phyloP scores from a whole-genome alignment of 2,797 vertebrate species.

The Catharus ustulatus region DNA sequence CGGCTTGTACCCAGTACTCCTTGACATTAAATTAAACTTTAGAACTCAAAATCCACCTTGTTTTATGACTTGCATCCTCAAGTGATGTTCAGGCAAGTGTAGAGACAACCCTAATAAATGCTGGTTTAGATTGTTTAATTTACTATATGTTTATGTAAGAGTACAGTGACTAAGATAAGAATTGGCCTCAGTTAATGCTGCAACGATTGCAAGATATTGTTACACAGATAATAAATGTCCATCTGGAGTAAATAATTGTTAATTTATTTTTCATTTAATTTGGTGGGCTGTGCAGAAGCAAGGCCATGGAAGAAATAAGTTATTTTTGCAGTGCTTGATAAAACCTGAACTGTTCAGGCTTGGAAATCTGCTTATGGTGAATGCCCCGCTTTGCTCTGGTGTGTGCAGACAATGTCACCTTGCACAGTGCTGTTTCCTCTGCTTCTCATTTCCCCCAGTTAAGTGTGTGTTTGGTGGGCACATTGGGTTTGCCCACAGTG shows the following conservation, averaged over 20 bases:
- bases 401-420: background rate
- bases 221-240: background rate
- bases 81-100: background rate
- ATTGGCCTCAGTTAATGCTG: background rate
- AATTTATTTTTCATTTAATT: constrained; percentile 44
- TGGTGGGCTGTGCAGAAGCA: background rate
- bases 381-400: fast-evolving
- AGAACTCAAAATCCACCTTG: background rate
- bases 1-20: background rate
- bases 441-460: background rate
- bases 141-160: constrained; percentile 5
- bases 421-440: background rate
- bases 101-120: background rate
- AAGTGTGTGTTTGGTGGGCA: too few relatives aligned
- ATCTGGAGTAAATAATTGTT: constrained; percentile 31
- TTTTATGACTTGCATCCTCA: background rate
- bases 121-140: background rate
- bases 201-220: background rate
- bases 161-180: background rate
- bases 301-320: background rate
- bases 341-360: background rate
- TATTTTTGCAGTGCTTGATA: background rate
- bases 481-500: fast-evolving
- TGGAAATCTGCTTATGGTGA: background rate
- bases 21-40: background rate